A percentile compares a stretch with the other conserved stretches of the same genome.
phyloP scores from a whole-genome alignment of 92 coral and sea anemone genomes.

The Desmophyllum pertusum region DNA sequence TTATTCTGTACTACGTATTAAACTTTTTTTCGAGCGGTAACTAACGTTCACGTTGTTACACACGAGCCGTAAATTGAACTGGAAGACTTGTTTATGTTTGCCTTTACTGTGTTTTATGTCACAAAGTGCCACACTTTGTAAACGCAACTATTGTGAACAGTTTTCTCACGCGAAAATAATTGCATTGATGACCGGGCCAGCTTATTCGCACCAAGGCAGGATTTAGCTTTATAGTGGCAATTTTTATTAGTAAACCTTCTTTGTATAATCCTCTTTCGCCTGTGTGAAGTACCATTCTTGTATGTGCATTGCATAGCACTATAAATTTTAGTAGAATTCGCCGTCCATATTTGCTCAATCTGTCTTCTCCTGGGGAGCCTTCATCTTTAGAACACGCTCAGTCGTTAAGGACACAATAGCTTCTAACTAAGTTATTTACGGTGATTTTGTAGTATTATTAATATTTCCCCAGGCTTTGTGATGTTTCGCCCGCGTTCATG shows the following conservation, averaged over 20 bases:
- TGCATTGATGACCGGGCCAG: background rate
- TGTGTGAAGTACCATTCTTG: constrained; percentile 18
- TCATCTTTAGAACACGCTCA: background rate
- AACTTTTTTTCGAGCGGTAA: background rate
- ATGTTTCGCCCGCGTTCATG: background rate
- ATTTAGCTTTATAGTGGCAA: background rate
- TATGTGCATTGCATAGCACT: background rate
- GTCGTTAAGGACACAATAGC: constrained; percentile 23
- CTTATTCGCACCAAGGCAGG: background rate
- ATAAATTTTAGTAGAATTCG: background rate
- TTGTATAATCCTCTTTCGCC: constrained; percentile 9
- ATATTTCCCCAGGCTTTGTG: background rate
- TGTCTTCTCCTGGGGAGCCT: constrained; percentile 1
- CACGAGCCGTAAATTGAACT: background rate
- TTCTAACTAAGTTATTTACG: constrained; percentile 32
- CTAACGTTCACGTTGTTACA: background rate
- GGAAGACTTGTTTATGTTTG: constrained; percentile 72
- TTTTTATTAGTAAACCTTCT: constrained; percentile 1
- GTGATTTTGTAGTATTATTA: background rate
- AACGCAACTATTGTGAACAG: background rate
- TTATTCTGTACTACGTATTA: background rate
- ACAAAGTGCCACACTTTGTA: constrained; percentile 51
- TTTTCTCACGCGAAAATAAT: constrained; percentile 45
- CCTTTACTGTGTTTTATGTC: constrained; percentile 59
- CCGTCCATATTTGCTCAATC: background rate